Base-by-base conservation (phyloP, 2,113 vertebrate genomes). In the Oostethus manadensis region DNA sequence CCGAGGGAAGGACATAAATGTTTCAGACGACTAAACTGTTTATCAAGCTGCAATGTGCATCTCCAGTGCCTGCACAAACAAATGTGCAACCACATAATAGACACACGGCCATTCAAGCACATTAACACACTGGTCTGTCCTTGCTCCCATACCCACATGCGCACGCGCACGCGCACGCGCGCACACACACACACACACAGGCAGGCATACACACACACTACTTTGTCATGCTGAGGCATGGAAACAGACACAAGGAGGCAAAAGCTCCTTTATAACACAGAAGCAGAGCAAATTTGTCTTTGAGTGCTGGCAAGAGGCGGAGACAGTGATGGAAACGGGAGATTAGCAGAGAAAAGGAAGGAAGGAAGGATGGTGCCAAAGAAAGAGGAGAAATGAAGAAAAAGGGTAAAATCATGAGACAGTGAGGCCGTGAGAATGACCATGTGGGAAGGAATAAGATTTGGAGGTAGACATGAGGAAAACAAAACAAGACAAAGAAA, bases 261-360 rank as follows among this genome's bases (percentile, higher is more conserved):
- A 45, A 61, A 29, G 51, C 59, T 45, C 47, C 62, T 83, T 83
- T 70, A 59, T 16, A 78, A 65, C 11, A 16, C 58, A 22, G 62
- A 74, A 80, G 64, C 83, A 77, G 49, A 70, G 79, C 76, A 55
- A 84, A 87, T 84, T 56, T 74, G 74, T 82, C 73, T 84, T 81
- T 68, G 65, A 73, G 54, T 65, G 38, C 53, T 73, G 71, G 78
- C 67, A 77, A 70, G 60, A 63, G 60, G 58, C 60, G 54, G 22
- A 62, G 64, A 56, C 44, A 38, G 62, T 68, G 79, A 75, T 64
- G 62, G 78, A 74, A 70, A 66, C 38, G 38, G 17, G 58, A 55
- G 58, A 74, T 67, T 61, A 58, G 70, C 64, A 44, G 42, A 71
- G 60, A 74, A 74, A 66, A 49, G 69, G 43, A 46, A 58, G 64